Conservation (phyloP, 2,888 invertebrate species). For the Drosophila cognata region DNA sequence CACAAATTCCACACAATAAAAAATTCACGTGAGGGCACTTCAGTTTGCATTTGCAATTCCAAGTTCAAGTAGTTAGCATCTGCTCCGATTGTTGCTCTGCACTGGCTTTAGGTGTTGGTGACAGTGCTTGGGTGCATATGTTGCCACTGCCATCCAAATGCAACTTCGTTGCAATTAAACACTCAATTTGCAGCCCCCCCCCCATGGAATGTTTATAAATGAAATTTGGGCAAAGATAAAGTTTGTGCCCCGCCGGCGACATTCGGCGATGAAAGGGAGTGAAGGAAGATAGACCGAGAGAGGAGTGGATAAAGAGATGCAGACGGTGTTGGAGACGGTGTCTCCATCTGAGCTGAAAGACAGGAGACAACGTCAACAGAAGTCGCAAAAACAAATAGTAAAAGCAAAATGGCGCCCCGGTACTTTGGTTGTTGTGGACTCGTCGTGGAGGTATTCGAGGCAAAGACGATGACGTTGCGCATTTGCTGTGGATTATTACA, state of each 20-base stretch:
- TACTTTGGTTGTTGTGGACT: slow-evolving; percentile 57
- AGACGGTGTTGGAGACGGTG: not conserved
- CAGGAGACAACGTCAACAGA: slow-evolving; percentile 68
- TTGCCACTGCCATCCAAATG: slow-evolving; percentile 56
- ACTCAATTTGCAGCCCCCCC: slow-evolving; percentile 72
- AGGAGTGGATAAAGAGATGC: not conserved
- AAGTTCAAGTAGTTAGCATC: slow-evolving; percentile 37
- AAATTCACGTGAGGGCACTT: not conserved
- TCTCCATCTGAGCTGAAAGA: slow-evolving; percentile 25
- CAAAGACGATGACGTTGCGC: slow-evolving; percentile 73
- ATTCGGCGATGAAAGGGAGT: slow-evolving; percentile 18
- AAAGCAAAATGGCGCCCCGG: slow-evolving; percentile 73
- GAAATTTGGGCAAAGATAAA: slow-evolving; percentile 77
- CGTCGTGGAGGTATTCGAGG: slow-evolving; percentile 20
- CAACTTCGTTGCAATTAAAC: slow-evolving; percentile 74
- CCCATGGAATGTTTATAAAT: slow-evolving; percentile 69
- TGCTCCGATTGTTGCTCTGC: slow-evolving; percentile 11
- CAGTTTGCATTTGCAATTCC: slow-evolving; percentile 12
- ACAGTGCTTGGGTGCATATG: slow-evolving; percentile 48
- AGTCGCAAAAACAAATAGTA: slow-evolving; percentile 74
- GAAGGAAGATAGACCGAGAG: not conserved
- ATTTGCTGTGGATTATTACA: slow-evolving; percentile 77
- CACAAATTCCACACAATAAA: not conserved
- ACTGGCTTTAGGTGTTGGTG: slow-evolving; percentile 11
- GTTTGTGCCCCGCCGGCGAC: slow-evolving; percentile 64